A percentile compares a stretch with the other conserved stretches of the same genome.
These are phyloP conservation scores for Nanger granti DNA, from an alignment of 2,113 vertebrate genomes.

Conservation along the genomic window DNA sequence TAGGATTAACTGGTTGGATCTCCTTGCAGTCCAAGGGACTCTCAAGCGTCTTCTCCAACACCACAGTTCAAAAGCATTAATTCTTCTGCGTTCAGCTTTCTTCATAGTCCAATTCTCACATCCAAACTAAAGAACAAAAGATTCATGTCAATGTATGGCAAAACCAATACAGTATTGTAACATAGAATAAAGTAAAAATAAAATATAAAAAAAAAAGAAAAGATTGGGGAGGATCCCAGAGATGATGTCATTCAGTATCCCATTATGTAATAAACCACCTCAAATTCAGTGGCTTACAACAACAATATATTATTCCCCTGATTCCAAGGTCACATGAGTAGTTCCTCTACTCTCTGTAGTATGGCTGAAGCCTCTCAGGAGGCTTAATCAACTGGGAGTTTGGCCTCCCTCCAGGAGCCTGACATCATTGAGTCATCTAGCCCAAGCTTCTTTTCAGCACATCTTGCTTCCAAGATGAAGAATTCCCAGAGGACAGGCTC, in stretches of 20 bases:
- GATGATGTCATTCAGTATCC: not conserved
- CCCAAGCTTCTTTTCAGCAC: not conserved
- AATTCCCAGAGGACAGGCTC: not conserved
- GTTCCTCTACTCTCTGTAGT: not conserved
- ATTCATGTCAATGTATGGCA: not conserved
- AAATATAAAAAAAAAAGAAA: not conserved
- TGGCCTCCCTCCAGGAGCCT: not conserved
- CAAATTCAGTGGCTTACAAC: not conserved
- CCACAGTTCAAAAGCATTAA: too few relatives aligned
- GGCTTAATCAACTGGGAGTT: not conserved
- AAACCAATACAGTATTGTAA: too few relatives aligned
- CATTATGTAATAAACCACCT: not conserved
- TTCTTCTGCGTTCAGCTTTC: too few relatives aligned
- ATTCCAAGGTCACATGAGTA: not conserved
- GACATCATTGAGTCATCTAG: not conserved
- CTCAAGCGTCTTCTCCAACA: too few relatives aligned
- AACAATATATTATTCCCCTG: not conserved
- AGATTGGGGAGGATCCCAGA: not conserved
- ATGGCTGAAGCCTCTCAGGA: not conserved
- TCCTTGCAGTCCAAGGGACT: too few relatives aligned
- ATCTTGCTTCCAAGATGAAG: not conserved
- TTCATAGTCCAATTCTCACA: too few relatives aligned
- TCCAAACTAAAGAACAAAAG: not conserved
- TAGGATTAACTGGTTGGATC: too few relatives aligned
- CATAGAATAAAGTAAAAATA: too few relatives aligned